Conservation (phyloP, 2,888 invertebrate species). For the Eupelmus urozonus region DNA sequence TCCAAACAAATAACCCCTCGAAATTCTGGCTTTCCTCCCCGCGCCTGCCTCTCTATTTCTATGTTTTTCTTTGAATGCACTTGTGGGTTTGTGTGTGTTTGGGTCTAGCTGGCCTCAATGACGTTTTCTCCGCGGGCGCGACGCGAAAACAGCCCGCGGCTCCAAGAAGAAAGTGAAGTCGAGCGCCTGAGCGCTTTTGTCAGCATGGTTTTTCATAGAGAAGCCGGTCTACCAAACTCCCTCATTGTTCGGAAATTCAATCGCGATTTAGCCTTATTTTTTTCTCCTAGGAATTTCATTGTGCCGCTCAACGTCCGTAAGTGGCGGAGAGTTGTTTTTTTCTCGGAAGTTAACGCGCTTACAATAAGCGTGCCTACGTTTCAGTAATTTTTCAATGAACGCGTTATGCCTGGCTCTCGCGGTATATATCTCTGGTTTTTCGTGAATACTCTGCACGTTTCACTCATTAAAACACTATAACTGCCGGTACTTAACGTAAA, state of each 20-base stretch:
- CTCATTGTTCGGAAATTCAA: slow-evolving; percentile 52
- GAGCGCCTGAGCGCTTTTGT: neutral
- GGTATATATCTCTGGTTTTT: no score
- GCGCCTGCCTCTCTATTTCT: neutral
- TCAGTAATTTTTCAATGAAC: neutral
- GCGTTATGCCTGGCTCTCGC: no score
- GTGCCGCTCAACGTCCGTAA: neutral
- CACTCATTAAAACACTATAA: no score
- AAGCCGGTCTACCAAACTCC: neutral
- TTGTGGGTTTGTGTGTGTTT: neutral
- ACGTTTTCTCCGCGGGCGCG: neutral
- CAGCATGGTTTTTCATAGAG: no score
- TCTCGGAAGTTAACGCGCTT: slow-evolving; percentile 8
- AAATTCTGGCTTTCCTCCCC: neutral
- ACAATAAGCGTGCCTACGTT: neutral
- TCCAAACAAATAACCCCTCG: slow-evolving; percentile 37
- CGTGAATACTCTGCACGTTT: no score
- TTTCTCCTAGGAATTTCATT: slow-evolving; percentile 20
- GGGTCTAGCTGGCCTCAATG: neutral
- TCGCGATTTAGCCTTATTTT: slow-evolving; percentile 42
- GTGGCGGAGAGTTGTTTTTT: neutral
- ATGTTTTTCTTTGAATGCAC: slow-evolving; percentile 23
- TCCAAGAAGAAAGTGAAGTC: slow-evolving; percentile 30
- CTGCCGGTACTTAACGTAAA: no score
- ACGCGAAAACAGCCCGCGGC: slow-evolving; percentile 8